Base-by-base conservation (phyloP, 2,113 vertebrate genomes). In the Hemicordylus capensis region DNA sequence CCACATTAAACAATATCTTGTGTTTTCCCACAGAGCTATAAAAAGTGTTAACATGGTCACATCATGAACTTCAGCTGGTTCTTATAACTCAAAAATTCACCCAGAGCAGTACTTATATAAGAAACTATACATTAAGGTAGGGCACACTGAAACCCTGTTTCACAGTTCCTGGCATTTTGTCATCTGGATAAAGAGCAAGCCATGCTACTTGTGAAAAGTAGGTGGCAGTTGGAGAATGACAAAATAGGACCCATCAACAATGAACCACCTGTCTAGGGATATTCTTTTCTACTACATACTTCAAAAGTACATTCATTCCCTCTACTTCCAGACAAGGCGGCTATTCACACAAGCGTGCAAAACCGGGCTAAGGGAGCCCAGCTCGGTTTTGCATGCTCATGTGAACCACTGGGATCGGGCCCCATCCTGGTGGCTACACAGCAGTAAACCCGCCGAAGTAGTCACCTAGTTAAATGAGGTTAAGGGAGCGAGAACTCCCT, bases 1-100 rank as follows among this genome's bases (percentile, higher is more conserved):
- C 81, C 90, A 69, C 83, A 93, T 93, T 95, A 96, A 85, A 86
- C 87, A 90, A 81, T 82, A 91, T 91, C 89, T 90, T 89, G 42
- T 87, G 82, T 44, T 31, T 91, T 95, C 91, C 94, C 91, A 90
- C 83, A 94, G 87, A 91, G 89, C 94, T 94, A 94, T 95, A 95
- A 95, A 94, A 94, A 64, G 83, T 93, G 92, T 95, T 95, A 95
- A 95, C 94, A 92, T 85, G 82, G 88, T 95, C 94, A 94, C 90
- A 93, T 94, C 92, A 94, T 93, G 93, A 91, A 87, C 66, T 93
- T 95, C 92, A 94, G 94, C 94, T 95, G 90, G 85, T 94, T 95
- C 85, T 89, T 89, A 91, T 93, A 95, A 95, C 83, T 79, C 90
- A 89, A 51, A 83, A 91, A 90, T 93, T 95, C 92, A 89, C 86